These are phyloP conservation scores for Lypha dubia DNA, from an alignment of 2,888 invertebrate species.

Conservation along the genomic window DNA sequence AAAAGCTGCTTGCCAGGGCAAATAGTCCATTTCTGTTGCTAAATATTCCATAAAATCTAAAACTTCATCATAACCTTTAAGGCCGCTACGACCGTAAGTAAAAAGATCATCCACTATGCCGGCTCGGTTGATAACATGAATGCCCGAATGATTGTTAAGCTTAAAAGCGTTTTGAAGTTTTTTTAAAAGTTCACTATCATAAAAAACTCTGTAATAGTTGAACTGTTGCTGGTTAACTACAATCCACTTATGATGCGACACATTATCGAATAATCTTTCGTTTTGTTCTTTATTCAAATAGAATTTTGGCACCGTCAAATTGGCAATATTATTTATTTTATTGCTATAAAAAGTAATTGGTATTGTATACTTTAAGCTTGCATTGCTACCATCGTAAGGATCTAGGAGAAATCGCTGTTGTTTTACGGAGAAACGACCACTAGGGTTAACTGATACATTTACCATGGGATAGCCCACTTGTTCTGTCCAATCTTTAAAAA, in stretches of 20 bases:
- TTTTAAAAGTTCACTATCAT: constrained; percentile 86
- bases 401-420: constrained; percentile 78
- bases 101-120: constrained; percentile 90
- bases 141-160: constrained; percentile 22
- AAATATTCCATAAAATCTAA: constrained; percentile 89
- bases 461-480: constrained; percentile 88
- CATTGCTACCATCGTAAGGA: constrained; percentile 73
- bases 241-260: constrained; percentile 77
- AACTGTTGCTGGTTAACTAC: constrained; percentile 79
- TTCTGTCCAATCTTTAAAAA: constrained; percentile 86
- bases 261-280: constrained; percentile 49
- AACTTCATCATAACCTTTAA: constrained; percentile 83
- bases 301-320: constrained; percentile 73
- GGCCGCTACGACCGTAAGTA: constrained; percentile 86
- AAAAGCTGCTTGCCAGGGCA: constrained; percentile 90
- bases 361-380: constrained; percentile 76
- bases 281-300: constrained; percentile 74
- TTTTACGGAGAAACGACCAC: constrained; percentile 57
- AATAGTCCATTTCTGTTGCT: constrained; percentile 86
- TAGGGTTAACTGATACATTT: constrained; percentile 80
- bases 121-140: constrained; percentile 86
- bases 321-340: constrained; percentile 73
- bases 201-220: constrained; percentile 87
- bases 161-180: constrained; percentile 74
- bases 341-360: constrained; percentile 78